Conservation (phyloP, 2,113 vertebrate species). For the Galbula dea region DNA sequence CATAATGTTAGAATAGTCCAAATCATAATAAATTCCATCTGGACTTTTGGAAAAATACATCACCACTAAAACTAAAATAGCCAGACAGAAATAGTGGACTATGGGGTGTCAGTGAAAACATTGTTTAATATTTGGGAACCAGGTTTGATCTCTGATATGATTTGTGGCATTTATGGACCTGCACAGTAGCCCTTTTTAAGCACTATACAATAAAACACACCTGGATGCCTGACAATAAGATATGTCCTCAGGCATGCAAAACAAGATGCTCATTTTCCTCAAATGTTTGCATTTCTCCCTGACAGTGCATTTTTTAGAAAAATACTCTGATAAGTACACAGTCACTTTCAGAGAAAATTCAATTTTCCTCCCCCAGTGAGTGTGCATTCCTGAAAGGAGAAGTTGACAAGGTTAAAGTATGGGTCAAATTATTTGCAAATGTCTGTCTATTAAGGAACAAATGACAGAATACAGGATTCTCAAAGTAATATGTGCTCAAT, state of each 20-base stretch:
- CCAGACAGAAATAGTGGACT: background rate
- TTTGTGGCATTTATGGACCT: background rate
- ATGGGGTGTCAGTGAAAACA: slow-evolving; percentile 10
- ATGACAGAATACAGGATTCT: background rate
- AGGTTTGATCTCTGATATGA: background rate
- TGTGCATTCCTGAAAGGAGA: background rate
- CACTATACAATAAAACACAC: background rate
- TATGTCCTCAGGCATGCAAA: background rate
- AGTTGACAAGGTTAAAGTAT: background rate
- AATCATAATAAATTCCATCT: slow-evolving; percentile 60
- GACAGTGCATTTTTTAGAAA: background rate
- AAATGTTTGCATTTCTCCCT: background rate
- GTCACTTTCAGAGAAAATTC: background rate
- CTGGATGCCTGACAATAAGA: background rate
- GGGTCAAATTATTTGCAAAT: background rate
- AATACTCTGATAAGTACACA: background rate
- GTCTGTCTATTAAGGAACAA: background rate
- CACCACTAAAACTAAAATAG: slow-evolving; percentile 24
- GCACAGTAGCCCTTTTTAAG: background rate
- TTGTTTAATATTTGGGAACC: background rate
- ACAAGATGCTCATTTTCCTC: background rate
- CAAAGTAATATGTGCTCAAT: accelerated
- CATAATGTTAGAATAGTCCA: slow-evolving; percentile 14
- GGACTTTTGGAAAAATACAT: slow-evolving; percentile 45
- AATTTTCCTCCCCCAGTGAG: background rate